Percentiles rank a stretch among this genome's conserved stretches.
Evolutionary conservation across 1,140 invertebrate species (phyloP).

Genomic region (Brachionus koreanus): DNA sequence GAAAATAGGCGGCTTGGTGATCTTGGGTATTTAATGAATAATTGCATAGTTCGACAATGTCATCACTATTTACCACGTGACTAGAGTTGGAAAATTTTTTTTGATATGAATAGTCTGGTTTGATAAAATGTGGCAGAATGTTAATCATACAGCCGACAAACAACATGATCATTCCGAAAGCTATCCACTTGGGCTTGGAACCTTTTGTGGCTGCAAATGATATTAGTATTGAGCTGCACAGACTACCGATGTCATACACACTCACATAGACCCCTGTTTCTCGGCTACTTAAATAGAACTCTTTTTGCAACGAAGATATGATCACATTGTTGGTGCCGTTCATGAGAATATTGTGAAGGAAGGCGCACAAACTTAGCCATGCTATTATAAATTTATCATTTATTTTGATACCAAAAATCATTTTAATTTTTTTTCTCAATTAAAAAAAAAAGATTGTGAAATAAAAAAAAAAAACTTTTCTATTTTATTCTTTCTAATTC

Average conservation of each 20-base stretch:
- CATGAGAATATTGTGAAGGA: conserved; percentile 40
- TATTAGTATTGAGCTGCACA: not conserved
- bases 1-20: not conserved
- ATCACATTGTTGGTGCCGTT: conserved; percentile 41
- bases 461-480: not conserved
- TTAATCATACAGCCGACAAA: conserved; percentile 35
- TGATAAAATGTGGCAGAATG: conserved; percentile 14
- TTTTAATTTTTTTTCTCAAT: conserved; percentile 13
- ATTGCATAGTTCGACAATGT: conserved; percentile 13
- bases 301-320: conserved; percentile 33
- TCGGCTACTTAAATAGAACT: conserved; percentile 31
- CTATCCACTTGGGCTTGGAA: conserved; percentile 29
- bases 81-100: not conserved
- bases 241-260: conserved; percentile 41
- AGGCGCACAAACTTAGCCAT: conserved; percentile 18
- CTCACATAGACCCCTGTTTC: conserved; percentile 39
- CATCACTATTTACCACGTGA: not conserved
- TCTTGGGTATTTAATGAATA: not conserved
- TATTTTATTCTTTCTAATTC: conserved; percentile 7
- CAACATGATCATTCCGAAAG: conserved; percentile 26
- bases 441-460: conserved; percentile 20
- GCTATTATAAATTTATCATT: conserved; percentile 29
- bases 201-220: conserved; percentile 6
- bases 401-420: conserved; percentile 27
- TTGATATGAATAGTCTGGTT: not conserved